Base-by-base conservation (phyloP, 1,140 invertebrate genomes). In the Palaemon carinicauda region DNA sequence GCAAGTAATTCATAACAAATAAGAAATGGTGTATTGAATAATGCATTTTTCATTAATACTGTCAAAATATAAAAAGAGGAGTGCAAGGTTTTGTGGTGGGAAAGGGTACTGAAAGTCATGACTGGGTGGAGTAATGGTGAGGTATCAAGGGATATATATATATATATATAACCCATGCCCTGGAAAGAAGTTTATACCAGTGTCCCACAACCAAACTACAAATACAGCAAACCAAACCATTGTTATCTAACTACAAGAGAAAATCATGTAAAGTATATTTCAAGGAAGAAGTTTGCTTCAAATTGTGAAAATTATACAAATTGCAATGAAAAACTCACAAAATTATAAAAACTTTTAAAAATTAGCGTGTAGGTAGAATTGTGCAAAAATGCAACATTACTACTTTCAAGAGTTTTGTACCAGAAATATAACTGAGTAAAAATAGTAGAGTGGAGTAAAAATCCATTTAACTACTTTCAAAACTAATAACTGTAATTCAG, bases 141-240 rank as follows among this genome's bases (percentile, higher is more conserved):
- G 65, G 54, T 50, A 53, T 82, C 19, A 54, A 54, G 78, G 71
- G 82, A 56, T 71, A 31, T 65, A 50, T 41, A 31, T 52, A 29
- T 78, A 56, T 71, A 31, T 65, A 50, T 41, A 31, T 52, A 29
- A 21, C 54, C 65, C 85, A 87, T 87, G 85, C 85, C 69, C 24
- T 84, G 54, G 77, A 85, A 19, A 77, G 69, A 41, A 82, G 75
- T 24, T 53, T 75, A 81, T 41, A 71, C 84, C 85, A 87, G 56
- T 87, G 80, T 87, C 85, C 85, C 85, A 87, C 79, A 87, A 87
- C 85, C 85, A 87, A 84, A 77, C 83, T 86, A 86, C 83, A 81
- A 41, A 51, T 82, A 81, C 85, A 77, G 85, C 80, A 86, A 87
- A 87, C 85, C 85, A 87, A 81, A 87, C 85, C 85, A 87, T 75